These are phyloP conservation scores for Chymomyza procnemis DNA, from an alignment of 2,888 invertebrate genomes.

Conservation along the genomic window DNA sequence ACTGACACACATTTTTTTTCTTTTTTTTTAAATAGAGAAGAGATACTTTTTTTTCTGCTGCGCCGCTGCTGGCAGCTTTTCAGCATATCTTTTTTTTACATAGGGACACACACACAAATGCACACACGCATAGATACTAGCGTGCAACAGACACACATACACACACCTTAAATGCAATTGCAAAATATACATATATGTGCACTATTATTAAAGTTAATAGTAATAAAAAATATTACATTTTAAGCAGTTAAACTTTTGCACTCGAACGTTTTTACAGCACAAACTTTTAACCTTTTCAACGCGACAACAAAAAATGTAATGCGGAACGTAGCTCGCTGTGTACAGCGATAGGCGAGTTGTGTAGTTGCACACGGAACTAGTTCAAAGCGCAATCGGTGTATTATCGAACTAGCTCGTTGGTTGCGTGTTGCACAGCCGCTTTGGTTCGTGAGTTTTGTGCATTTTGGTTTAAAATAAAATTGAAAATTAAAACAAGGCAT, in stretches of 20 bases:
- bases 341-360: neutral
- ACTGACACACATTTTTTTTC: constrained; percentile 70
- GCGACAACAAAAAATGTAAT: constrained; percentile 38
- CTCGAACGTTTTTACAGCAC: neutral
- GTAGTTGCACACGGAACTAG: neutral
- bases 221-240: constrained; percentile 60
- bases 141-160: constrained; percentile 18
- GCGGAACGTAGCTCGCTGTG: neutral
- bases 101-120: constrained; percentile 24
- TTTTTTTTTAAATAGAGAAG: constrained; percentile 66
- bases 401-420: neutral
- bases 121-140: constrained; percentile 42
- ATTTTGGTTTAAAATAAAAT: no score
- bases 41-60: constrained; percentile 61
- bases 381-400: neutral
- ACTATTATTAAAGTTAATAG: constrained; percentile 39
- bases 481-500: no score
- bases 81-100: constrained; percentile 62
- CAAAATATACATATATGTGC: constrained; percentile 25
- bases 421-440: no score
- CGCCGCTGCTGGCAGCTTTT: constrained; percentile 30
- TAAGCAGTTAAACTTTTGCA: constrained; percentile 36
- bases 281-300: constrained; percentile 30
- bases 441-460: neutral
- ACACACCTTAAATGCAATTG: constrained; percentile 60